Evolutionary conservation across 1,140 invertebrate genomes (phyloP), one percentile per base, ranked within the genome.

Genomic region (Polypedilum vanderplanki): DNA sequence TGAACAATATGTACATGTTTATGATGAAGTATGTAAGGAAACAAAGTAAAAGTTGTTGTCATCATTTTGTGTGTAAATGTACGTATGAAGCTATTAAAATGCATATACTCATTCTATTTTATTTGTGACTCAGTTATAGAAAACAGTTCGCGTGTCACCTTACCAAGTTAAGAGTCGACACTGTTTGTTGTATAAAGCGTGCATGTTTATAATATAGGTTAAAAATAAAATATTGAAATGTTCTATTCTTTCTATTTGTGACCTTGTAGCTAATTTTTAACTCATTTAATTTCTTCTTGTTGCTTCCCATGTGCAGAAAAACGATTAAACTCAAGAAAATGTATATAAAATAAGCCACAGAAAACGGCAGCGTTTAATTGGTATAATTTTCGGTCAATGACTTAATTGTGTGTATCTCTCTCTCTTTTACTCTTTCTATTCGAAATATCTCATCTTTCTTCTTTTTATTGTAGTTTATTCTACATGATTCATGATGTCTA

Each of bases 341-440:
- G 24, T 33, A 33, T 33, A 57, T 57, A 57, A 57, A n/a, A n/a
- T 57, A 12, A 57, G n/a, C 46, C 12, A n/a, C 8, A 57, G n/a
- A 9, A 12, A 57, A 57, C 46, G n/a, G 46, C 12, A 57, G 46
- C n/a, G 4, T 46, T 57, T 57, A 57, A 57, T 57, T 57, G 46
- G 12, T 57, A 15, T 57, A 57, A 57, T 57, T 57, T 57, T 57
- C 46, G 46, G 46, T 57, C 46, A 57, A 57, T 57, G 46, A 57
- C 46, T 57, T 57, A n/a, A 57, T n/a, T 57, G 24, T 33, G 24
- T 33, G 5, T 33, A 33, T n/a, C 46, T 57, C 46, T 57, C 46
- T n/a, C 46, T 57, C 46, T 57, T 12, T 57, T 57, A n/a, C 46
- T 57, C 46, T 57, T 57, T n/a, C n/a, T 57, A 57, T 57, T 57